Base-by-base conservation (phyloP, 2,113 vertebrate genomes). In the Fulica atra region DNA sequence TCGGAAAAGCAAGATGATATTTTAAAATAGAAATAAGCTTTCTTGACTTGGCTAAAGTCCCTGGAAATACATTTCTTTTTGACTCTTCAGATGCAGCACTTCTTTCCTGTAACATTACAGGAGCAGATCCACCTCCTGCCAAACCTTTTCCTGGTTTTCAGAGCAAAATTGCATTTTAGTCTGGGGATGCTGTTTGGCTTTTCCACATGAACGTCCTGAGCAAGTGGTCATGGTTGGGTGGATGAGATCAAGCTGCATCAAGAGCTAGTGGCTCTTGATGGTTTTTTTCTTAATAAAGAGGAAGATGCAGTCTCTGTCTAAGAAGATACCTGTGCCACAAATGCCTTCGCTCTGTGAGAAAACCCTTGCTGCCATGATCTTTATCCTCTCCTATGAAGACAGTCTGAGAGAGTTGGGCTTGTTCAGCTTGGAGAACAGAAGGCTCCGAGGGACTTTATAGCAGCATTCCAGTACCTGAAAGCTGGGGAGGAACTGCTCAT, bases 1-100 rank as follows among this genome's bases (percentile, higher is more conserved):
- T 92, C 65, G 59, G 66, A 36, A 88, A 94, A 92, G 35, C 38
- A 48, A 80, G 93, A 40, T 33, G 33, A 5, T 68, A 33, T 89
- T 89, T 87, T 94, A 92, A 90, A 92, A 86, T 83, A 92, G 82
- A 86, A 94, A 44, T 31, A 53, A 70, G 63, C 50, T 94, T 92
- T 59, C 71, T 65, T 80, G 63, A 69, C 71, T 93, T 95, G 92
- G 90, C 81, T 88, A 13, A 95, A 86, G 54, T 92, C 82, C 86
- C 86, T 85, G 66, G n/a, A 86, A 94, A 42, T 50, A 12, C 6
- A 33, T 82, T 92, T 87, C 56, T 71, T 78, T 85, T 69, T 69
- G 71, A 76, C 44, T 93, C 53, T 53, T 92, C 78, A 65, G 70
- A 25, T 14, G n/a, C 66, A 82, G 44, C 29, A 24, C 51, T 68